Base-by-base conservation (phyloP, 2,113 vertebrate species). In the Otus sunia region DNA sequence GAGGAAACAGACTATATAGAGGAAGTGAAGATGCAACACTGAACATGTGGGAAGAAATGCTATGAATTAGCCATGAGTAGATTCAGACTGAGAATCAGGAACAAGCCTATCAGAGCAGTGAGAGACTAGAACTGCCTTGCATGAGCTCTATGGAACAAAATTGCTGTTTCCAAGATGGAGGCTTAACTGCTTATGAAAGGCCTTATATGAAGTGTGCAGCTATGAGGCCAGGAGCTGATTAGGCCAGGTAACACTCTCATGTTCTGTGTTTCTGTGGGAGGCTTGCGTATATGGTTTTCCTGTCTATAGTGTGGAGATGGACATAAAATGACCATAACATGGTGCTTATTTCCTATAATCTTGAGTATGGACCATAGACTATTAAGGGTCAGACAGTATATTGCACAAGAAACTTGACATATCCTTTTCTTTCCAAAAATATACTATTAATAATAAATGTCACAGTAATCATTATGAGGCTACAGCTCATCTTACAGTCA, bases 41-140 rank as follows among this genome's bases (percentile, higher is more conserved):
- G 26, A 93, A 36, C 12, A 9, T 5, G 21, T 0, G 0, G 47
- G 27, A 90, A 10, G 15, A 60, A 90, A 60, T 0, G 0, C 9
- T n/a, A 9, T 32, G 59, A 19, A 23, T 1, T 74, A 29, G 7
- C 41, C 63, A 15, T 58, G 43, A 72, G 10, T 2, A 69, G 30
- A 27, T 45, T n/a, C 15, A 49, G 39, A 53, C 12, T 36, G 39
- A 60, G 83, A 86, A 88, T 79, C 11, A 21, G 63, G 14, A 73
- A 6, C 10, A 43, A 50, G 53, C 20, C 17, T 19, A 5, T 43
- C 15, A 41, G 53, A 68, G 39, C 30, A 62, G 20, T 25, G 37
- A 41, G 27, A 80, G 29, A 37, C 16, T 39, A 30, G 25, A 67
- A 21, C 12, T n/a, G 5, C 11, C 39, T 86, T 43, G 11, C 7